Evolutionary conservation across 2,113 vertebrate genomes (phyloP).

Genomic region (Origma solitaria): DNA sequence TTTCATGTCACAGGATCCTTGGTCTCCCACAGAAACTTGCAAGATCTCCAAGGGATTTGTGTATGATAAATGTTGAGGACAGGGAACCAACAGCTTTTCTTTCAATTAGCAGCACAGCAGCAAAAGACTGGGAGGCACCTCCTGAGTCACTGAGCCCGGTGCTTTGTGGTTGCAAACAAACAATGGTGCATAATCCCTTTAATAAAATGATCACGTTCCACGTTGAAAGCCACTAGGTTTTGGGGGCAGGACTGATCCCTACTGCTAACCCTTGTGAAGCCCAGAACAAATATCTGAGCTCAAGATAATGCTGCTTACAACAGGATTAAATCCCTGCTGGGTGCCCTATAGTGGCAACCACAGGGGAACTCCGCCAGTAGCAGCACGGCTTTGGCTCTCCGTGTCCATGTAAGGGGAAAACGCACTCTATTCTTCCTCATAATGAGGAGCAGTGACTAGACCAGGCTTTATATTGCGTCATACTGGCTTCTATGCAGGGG

Average conservation of each 20-base stretch:
- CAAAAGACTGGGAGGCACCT: slow-evolving; percentile 18
- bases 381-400: neutral
- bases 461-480: neutral
- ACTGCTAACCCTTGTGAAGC: slow-evolving; percentile 41
- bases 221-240: slow-evolving; percentile 36
- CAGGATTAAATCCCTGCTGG: slow-evolving; percentile 56
- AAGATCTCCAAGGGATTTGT: slow-evolving; percentile 10
- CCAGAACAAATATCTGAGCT: slow-evolving; percentile 50
- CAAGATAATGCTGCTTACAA: slow-evolving; percentile 57
- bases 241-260: slow-evolving; percentile 36
- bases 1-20: neutral
- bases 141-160: neutral
- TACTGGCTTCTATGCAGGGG: neutral
- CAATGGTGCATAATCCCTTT: slow-evolving; percentile 40
- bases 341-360: slow-evolving; percentile 20
- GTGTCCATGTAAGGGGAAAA: slow-evolving; percentile 58
- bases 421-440: slow-evolving; percentile 22
- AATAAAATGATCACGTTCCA: slow-evolving; percentile 43
- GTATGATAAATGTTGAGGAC: slow-evolving; percentile 3
- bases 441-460: slow-evolving; percentile 41
- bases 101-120: slow-evolving; percentile 34
- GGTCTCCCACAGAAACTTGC: neutral
- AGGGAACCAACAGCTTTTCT: slow-evolving; percentile 38
- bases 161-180: slow-evolving; percentile 49
- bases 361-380: slow-evolving; percentile 11